These are phyloP conservation scores for Pachydiplax longipennis DNA, from an alignment of 2,888 invertebrate genomes.

Conservation along the genomic window DNA sequence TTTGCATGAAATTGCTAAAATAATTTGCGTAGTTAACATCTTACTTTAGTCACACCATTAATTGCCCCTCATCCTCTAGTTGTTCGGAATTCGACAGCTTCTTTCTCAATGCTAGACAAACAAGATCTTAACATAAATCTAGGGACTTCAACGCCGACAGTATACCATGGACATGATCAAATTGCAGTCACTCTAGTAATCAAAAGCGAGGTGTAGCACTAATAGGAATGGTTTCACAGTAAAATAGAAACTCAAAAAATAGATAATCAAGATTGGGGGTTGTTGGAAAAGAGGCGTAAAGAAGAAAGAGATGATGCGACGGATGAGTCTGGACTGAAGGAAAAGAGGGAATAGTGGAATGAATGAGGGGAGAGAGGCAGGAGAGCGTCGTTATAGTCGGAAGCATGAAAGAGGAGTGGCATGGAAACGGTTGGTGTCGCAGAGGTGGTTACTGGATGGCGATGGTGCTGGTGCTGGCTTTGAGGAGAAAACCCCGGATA, in stretches of 20 bases:
- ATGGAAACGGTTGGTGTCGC: constrained; percentile 30
- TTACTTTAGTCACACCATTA: too few relatives aligned
- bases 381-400: constrained; percentile 49
- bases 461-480: constrained; percentile 54
- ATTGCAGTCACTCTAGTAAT: background rate
- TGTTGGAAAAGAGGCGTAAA: background rate
- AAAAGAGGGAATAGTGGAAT: background rate
- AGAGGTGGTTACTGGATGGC: constrained; percentile 52
- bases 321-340: background rate
- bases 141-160: background rate
- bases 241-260: too few relatives aligned
- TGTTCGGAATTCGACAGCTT: too few relatives aligned
- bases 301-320: background rate
- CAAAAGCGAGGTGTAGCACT: background rate
- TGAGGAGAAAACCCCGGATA: constrained; percentile 53
- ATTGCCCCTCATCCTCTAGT: too few relatives aligned
- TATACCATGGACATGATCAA: background rate
- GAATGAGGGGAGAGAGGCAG: constrained; percentile 29
- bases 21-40: too few relatives aligned
- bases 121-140: background rate
- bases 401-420: constrained; percentile 46
- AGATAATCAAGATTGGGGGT: background rate
- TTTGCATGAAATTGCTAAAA: too few relatives aligned
- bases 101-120: too few relatives aligned
- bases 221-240: too few relatives aligned